Base-by-base conservation (phyloP, 2,797 vertebrate species). In the Falco rusticolus region DNA sequence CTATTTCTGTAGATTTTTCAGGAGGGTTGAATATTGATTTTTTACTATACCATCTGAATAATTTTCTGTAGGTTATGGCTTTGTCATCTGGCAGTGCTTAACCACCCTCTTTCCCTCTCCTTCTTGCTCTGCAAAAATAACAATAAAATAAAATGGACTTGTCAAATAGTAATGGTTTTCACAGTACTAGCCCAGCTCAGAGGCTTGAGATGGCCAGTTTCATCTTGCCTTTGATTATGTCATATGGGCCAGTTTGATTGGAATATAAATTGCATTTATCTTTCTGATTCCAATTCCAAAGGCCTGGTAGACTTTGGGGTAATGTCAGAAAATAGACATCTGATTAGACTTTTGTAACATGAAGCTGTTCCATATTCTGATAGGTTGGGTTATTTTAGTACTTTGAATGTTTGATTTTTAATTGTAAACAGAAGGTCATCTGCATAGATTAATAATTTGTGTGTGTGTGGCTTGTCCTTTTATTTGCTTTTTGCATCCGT, bases 391-490 rank as follows among this genome's bases (percentile, higher is more conserved):
- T 66, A 54, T 53, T 90, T 78, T 76, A 90, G 28, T 90, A 56
- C 34, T 80, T 65, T 2, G 1, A 81, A 69, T 63, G 43, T 57
- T 95, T 84, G 39, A 61, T 68, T 89, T 91, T 89, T 89, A 90
- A 92, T 66, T 82, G 77, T 68, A 89, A 94, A 84, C 84, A 92
- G 74, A 94, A 92, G 50, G 61, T 90, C 85, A 91, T 86, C 77
- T 82, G n/a, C 90, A 87, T 91, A 87, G 60, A 93, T 94, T 92
- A 95, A 95, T 96, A 93, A 92, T 84, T 69, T 78, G n/a, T 79
- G 69, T 20, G 28, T 93, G 43, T 82, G 64, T 94, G 59, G 54
- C 50, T 86, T 90, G 31, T 95, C 47, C 47, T 83, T 95, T 94
- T 78, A 66, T 90, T 88, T 92, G 64, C 18, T 93, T 92, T 90